phyloP scores from a whole-genome alignment of 2,797 vertebrate species.

The Sebastes oblongus region DNA sequence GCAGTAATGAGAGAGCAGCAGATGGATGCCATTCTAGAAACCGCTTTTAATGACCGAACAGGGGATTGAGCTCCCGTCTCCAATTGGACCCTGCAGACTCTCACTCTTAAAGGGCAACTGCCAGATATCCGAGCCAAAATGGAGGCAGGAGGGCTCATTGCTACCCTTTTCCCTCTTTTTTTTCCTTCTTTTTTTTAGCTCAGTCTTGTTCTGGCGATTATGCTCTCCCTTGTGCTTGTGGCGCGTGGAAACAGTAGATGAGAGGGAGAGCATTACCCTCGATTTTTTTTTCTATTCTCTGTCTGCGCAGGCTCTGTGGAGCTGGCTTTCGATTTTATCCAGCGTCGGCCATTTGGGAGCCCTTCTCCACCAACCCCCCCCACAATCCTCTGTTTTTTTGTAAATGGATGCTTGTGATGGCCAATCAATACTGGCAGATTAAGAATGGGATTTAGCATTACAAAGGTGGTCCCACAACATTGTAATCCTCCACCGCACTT shows the following conservation, averaged over 20 bases:
- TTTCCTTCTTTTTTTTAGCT: slow-evolving; percentile 23
- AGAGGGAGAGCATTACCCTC: slow-evolving; percentile 53
- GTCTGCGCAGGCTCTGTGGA: slow-evolving; percentile 35
- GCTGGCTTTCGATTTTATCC: slow-evolving; percentile 66
- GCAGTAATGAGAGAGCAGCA: slow-evolving; percentile 80
- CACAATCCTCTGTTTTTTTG: slow-evolving; percentile 66
- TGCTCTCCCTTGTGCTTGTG: slow-evolving; percentile 45
- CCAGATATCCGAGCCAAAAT: slow-evolving; percentile 73
- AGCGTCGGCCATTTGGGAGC: slow-evolving; percentile 58
- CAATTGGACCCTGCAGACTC: slow-evolving; percentile 72
- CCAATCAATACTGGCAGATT: slow-evolving; percentile 82
- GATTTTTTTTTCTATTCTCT: slow-evolving; percentile 23
- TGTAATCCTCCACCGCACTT: slow-evolving; percentile 70
- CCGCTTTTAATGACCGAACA: slow-evolving; percentile 79
- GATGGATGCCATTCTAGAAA: slow-evolving; percentile 80
- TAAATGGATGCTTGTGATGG: slow-evolving; percentile 72
- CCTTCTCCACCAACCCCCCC: slow-evolving; percentile 17
- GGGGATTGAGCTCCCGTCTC: slow-evolving; percentile 71
- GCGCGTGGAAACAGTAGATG: slow-evolving; percentile 48
- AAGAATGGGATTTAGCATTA: slow-evolving; percentile 78
- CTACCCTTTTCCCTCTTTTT: slow-evolving; percentile 25
- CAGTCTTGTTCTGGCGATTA: slow-evolving; percentile 53
- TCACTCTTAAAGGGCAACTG: slow-evolving; percentile 80
- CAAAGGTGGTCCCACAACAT: slow-evolving; percentile 77
- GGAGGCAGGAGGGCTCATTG: slow-evolving; percentile 65